Conservation (phyloP, 2,888 invertebrate species). For the Lepidochitona cinerea region DNA sequence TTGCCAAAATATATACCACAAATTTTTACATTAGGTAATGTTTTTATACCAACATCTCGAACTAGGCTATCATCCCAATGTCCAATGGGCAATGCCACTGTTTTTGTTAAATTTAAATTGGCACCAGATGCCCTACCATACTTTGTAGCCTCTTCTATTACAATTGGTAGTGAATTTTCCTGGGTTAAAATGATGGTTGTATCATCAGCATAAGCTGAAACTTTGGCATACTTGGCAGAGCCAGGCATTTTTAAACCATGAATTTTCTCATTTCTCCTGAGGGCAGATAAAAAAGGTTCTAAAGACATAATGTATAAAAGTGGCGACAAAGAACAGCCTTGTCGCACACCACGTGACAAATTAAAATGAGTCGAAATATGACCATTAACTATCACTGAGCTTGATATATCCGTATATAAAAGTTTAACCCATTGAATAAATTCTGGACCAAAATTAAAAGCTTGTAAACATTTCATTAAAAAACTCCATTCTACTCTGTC, state of each 20-base stretch:
- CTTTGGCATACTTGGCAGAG: neutral
- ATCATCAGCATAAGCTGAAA: slow-evolving; percentile 20
- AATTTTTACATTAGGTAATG: too few relatives aligned
- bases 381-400: neutral
- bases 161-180: neutral
- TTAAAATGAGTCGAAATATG: neutral
- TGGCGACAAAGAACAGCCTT: neutral
- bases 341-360: neutral
- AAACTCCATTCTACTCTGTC: slow-evolving; percentile 39
- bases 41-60: too few relatives aligned
- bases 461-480: slow-evolving; percentile 28
- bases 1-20: neutral
- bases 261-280: neutral
- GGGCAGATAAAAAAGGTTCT: neutral
- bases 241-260: slow-evolving; percentile 22
- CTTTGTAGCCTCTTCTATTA: neutral
- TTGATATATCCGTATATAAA: slow-evolving; percentile 23
- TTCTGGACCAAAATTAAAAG: slow-evolving; percentile 33
- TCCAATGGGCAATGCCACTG: slow-evolving; percentile 27
- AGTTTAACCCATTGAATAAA: slow-evolving; percentile 36
- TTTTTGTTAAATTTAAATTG: slow-evolving; percentile 29
- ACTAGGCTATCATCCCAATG: too few relatives aligned
- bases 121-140: slow-evolving; percentile 19
- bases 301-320: neutral
- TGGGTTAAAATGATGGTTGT: neutral